phyloP scores from a whole-genome alignment of 2,797 vertebrate species.

The Hypotaenidia philippensis region DNA sequence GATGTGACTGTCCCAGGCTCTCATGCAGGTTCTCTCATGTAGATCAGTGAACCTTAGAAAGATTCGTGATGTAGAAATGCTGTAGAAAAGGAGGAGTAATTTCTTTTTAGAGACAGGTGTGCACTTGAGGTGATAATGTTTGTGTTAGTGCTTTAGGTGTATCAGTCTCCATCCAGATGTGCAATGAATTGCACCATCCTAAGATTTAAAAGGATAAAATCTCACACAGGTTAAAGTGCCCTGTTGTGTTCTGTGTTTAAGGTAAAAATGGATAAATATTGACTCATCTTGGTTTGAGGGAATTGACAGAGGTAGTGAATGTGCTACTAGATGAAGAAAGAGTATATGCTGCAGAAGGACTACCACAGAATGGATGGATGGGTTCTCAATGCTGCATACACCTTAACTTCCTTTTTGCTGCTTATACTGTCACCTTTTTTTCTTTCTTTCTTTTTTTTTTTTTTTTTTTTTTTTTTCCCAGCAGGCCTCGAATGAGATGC shows the following conservation, averaged over 20 bases:
- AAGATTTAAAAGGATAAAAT: neutral
- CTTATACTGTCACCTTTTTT: neutral
- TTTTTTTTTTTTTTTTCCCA: neutral
- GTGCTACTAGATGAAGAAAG: neutral
- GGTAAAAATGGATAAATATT: neutral
- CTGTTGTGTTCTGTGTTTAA: neutral
- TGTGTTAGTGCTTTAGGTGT: neutral
- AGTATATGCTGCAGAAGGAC: neutral
- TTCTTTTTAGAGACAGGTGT: neutral
- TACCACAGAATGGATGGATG: neutral
- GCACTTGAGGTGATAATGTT: neutral
- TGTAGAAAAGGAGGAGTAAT: neutral
- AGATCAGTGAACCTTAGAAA: neutral
- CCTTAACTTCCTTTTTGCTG: neutral
- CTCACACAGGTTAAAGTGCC: neutral
- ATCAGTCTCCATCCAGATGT: neutral
- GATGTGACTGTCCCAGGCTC: neutral
- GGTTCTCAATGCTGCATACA: neutral
- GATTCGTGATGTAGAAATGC: neutral
- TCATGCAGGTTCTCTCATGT: neutral
- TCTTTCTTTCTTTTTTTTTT: accelerated
- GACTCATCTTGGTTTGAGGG: neutral
- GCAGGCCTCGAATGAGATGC: neutral
- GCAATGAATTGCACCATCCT: neutral
- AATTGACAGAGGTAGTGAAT: neutral